Percentiles rank a stretch among this genome's conserved stretches.
Conservation (phyloP, 2,113 vertebrate genomes). For the Catharus fuscescens region DNA sequence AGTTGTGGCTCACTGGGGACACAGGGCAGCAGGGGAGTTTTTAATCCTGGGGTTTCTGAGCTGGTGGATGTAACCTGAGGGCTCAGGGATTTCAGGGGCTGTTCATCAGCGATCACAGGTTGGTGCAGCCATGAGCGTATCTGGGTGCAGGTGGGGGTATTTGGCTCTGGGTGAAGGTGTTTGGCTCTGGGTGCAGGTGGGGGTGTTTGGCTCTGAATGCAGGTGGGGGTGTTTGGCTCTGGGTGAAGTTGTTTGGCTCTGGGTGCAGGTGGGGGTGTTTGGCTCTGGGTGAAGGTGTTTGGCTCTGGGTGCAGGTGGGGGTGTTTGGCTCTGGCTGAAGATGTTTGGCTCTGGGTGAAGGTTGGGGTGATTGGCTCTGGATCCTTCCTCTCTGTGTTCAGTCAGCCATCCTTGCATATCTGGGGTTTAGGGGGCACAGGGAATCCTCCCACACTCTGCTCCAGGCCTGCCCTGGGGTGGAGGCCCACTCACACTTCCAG, state of each 20-base stretch:
- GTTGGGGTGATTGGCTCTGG: neutral
- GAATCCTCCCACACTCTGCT: neutral
- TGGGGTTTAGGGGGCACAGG: neutral
- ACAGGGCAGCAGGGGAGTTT: accelerated
- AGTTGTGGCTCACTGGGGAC: accelerated
- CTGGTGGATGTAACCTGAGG: neutral
- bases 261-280: too few species aligned
- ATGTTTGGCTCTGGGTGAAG: too few species aligned
- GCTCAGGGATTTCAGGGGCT: neutral
- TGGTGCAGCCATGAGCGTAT: accelerated
- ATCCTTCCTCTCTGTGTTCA: neutral
- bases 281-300: too few species aligned
- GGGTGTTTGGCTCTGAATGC: too few species aligned
- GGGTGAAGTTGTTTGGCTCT: neutral
- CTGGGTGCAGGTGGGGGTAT: too few species aligned
- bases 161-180: too few species aligned
- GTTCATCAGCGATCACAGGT: accelerated
- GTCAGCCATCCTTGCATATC: accelerated
- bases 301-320: too few species aligned
- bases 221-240: too few species aligned
- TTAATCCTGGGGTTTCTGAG: neutral
- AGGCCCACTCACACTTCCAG: accelerated
- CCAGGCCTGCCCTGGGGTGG: accelerated
- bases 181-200: too few species aligned
- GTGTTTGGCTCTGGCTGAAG: too few species aligned